Conservation (phyloP, 1,140 invertebrate genomes). For the Drosophila navojoa region DNA sequence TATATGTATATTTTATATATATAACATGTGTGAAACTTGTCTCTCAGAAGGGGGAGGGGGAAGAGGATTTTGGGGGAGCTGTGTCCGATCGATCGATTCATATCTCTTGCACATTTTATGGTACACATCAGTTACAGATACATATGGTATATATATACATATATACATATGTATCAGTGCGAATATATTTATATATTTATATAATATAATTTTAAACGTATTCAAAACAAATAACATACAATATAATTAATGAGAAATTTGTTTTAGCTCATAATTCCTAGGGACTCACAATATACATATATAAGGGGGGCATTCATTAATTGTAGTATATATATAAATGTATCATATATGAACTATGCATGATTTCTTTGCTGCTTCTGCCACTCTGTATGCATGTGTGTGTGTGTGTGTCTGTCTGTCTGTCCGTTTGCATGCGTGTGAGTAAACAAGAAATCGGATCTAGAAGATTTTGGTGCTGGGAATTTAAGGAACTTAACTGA, state of each 20-base stretch:
- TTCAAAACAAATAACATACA: conserved; percentile 68
- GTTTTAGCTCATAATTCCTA: conserved; percentile 48
- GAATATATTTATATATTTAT: conserved; percentile 32
- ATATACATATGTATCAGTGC: conserved; percentile 38
- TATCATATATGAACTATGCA: conserved; percentile 35
- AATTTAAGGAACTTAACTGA: conserved; percentile 3
- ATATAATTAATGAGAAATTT: conserved; percentile 54
- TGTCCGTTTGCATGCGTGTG: background rate
- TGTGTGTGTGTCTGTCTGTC: background rate
- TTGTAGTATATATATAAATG: conserved; percentile 21
- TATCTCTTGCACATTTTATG: conserved; percentile 66
- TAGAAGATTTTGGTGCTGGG: background rate
- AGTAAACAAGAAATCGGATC: background rate
- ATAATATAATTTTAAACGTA: conserved; percentile 60
- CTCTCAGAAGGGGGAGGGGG: conserved; percentile 1
- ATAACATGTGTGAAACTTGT: conserved; percentile 71
- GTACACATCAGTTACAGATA: conserved; percentile 50
- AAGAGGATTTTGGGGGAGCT: background rate
- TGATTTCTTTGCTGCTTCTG: conserved; percentile 14
- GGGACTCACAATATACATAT: conserved; percentile 67
- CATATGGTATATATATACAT: conserved; percentile 39
- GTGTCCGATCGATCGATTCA: background rate
- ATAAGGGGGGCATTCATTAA: conserved; percentile 20
- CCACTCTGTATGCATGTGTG: no score
- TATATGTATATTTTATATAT: conserved; percentile 60